These are phyloP conservation scores for Idaea dimidiata DNA, from an alignment of 2,888 invertebrate genomes.

Conservation along the genomic window DNA sequence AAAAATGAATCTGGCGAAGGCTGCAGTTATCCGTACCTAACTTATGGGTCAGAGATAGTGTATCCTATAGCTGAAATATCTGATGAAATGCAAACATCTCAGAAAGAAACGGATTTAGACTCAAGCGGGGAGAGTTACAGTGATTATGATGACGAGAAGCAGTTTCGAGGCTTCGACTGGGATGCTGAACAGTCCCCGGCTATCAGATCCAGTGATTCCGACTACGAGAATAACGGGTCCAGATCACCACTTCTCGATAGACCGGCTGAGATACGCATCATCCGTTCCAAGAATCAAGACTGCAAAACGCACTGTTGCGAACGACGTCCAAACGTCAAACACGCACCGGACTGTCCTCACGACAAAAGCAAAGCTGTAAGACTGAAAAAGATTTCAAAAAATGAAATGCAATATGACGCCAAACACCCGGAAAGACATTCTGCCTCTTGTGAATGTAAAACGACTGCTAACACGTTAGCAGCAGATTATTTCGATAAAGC, in stretches of 20 bases:
- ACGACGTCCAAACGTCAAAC: conserved; percentile 54
- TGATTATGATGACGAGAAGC: conserved; percentile 82
- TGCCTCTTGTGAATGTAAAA: conserved; percentile 60
- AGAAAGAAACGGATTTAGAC: conserved; percentile 82
- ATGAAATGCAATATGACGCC: conserved; percentile 48
- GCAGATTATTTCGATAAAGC: conserved; percentile 81
- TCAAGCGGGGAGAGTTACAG: conserved; percentile 82
- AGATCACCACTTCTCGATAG: conserved; percentile 85
- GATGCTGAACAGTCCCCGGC: conserved; percentile 72
- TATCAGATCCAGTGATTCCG: conserved; percentile 82
- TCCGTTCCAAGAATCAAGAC: conserved; percentile 64
- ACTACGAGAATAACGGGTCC: conserved; percentile 85
- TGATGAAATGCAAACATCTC: conserved; percentile 87
- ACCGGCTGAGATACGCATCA: conserved; percentile 66
- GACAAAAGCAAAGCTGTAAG: conserved; percentile 68
- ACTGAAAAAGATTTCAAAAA: conserved; percentile 67
- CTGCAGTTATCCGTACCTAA: conserved; percentile 85
- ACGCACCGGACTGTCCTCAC: conserved; percentile 34
- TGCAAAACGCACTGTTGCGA: conserved; percentile 66
- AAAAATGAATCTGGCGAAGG: conserved; percentile 85
- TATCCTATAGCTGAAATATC: conserved; percentile 93
- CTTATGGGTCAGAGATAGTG: conserved; percentile 87
- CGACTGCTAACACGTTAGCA: conserved; percentile 33
- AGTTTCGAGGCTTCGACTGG: conserved; percentile 75
- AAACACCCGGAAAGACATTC: conserved; percentile 50